These are phyloP conservation scores for Meriones psammophilus DNA, from an alignment of 2,797 vertebrate genomes.

Conservation along the genomic window DNA sequence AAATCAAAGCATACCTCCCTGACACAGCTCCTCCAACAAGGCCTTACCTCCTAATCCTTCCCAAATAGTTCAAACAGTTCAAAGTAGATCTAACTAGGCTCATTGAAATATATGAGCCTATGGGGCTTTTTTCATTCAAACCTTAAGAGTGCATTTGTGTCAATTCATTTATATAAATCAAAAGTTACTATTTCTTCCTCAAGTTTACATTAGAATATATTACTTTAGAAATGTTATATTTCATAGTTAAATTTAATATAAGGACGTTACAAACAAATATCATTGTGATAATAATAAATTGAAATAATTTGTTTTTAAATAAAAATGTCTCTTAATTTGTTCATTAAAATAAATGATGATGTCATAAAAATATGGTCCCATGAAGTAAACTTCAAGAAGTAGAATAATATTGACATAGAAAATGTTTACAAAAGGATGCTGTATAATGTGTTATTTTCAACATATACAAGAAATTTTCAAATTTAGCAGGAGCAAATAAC, in stretches of 20 bases:
- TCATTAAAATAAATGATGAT: neutral
- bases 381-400: neutral
- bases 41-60: too few species aligned
- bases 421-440: neutral
- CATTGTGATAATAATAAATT: neutral
- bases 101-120: neutral
- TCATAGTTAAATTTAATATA: neutral
- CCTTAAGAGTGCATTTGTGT: neutral
- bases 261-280: neutral
- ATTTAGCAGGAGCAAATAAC: neutral
- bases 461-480: neutral
- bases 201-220: neutral
- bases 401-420: neutral
- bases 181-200: neutral
- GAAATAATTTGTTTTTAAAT: neutral
- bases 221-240: neutral
- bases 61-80: neutral
- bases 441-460: neutral
- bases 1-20: neutral
- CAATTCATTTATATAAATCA: slow-evolving; percentile 20
- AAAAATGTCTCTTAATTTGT: neutral
- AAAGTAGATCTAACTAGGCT: too few species aligned
- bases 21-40: neutral
- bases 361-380: neutral
- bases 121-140: too few species aligned